Conservation (phyloP, 2,888 invertebrate species). For the Archips xylosteana region DNA sequence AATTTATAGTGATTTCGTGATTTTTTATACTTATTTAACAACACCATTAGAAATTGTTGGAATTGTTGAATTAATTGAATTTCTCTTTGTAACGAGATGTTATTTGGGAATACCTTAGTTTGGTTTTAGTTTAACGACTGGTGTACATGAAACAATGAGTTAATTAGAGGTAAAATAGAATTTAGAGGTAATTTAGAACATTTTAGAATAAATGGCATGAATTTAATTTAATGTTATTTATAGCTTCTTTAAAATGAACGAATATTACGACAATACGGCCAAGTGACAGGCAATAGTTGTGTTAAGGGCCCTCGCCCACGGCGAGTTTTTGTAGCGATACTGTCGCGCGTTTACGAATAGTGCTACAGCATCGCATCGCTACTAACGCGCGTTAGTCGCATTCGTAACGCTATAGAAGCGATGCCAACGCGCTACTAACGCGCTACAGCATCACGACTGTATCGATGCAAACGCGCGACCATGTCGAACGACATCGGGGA, state of each 20-base stretch:
- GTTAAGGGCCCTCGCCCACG: too few relatives aligned
- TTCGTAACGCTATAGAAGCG: too few relatives aligned
- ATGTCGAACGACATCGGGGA: too few relatives aligned
- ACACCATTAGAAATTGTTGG: conserved; percentile 37
- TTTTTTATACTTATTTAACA: conserved; percentile 39
- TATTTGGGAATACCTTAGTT: conserved; percentile 6
- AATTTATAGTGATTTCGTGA: conserved; percentile 42
- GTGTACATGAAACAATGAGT: conserved; percentile 17
- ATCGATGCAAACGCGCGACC: too few relatives aligned
- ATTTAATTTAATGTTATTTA: too few relatives aligned
- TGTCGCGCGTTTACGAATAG: too few relatives aligned
- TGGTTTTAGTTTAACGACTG: conserved; percentile 13
- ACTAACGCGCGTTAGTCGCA: too few relatives aligned
- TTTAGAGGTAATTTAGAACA: background rate
- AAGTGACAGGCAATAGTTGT: background rate
- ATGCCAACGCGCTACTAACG: too few relatives aligned
- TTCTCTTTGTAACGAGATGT: conserved; percentile 32
- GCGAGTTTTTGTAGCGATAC: too few relatives aligned
- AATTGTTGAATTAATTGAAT: conserved; percentile 36
- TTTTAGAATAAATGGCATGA: too few relatives aligned
- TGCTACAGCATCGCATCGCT: too few relatives aligned
- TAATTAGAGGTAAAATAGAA: background rate
- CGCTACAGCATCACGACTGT: too few relatives aligned
- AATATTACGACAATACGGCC: background rate
- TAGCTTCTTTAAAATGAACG: background rate